Conservation (phyloP, 2,113 vertebrate genomes). For the Poeciliopsis turrubarensis region DNA sequence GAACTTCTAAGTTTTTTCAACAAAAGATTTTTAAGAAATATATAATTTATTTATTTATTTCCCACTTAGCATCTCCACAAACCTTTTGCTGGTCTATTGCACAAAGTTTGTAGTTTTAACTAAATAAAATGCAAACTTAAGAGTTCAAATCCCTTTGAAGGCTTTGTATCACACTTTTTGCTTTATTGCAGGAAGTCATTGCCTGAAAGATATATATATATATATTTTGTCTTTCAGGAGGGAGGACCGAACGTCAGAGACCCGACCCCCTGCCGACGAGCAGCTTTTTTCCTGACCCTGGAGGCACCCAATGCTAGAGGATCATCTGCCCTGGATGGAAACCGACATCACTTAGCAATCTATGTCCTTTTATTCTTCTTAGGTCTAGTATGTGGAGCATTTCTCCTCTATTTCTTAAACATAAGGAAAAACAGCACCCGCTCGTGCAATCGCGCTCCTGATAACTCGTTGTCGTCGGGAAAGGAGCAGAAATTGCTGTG, state of each 20-base stretch:
- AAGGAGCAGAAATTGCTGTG: constrained; percentile 78
- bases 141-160: too few relatives aligned
- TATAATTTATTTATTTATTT: too few relatives aligned
- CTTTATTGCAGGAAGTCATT: background rate
- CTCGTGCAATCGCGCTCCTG: constrained; percentile 35
- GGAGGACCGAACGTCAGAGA: constrained; percentile 53
- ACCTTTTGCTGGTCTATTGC: too few relatives aligned
- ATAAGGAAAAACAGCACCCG: constrained; percentile 5
- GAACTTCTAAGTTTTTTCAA: too few relatives aligned
- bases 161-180: background rate
- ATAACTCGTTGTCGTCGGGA: constrained; percentile 70
- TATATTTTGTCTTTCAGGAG: constrained; percentile 55
- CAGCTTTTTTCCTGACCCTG: constrained; percentile 80
- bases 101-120: too few relatives aligned
- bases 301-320: constrained; percentile 48
- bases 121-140: background rate
- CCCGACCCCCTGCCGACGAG: constrained; percentile 74
- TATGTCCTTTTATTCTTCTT: constrained; percentile 77
- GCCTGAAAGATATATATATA: background rate
- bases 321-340: background rate
- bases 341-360: constrained; percentile 67
- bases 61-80: too few relatives aligned
- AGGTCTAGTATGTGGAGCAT: constrained; percentile 27
- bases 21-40: too few relatives aligned
- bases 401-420: constrained; percentile 43